These are phyloP conservation scores for Myxocyprinus asiaticus DNA, from an alignment of 2,113 vertebrate species.

Conservation along the genomic window DNA sequence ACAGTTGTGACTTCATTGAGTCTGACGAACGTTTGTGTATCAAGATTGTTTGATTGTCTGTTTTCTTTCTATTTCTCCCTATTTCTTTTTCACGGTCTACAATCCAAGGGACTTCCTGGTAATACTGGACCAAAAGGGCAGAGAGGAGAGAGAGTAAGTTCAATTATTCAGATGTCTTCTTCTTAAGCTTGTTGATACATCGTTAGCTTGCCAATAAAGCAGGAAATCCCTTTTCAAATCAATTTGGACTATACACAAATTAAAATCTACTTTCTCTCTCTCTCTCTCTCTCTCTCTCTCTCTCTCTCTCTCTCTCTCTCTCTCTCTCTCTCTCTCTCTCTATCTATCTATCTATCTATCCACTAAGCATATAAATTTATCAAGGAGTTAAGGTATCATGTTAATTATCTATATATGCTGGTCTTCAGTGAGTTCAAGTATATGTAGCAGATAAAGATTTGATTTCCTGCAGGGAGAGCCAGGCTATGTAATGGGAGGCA, in stretches of 20 bases:
- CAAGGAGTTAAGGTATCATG: background rate
- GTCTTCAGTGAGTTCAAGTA: background rate
- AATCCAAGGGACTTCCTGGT: conserved; percentile 78
- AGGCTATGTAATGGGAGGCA: conserved; percentile 81
- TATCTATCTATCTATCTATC: too few species aligned
- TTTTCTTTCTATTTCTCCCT: background rate
- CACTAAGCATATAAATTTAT: too few species aligned
- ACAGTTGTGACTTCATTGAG: background rate
- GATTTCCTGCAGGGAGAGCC: conserved; percentile 79
- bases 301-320: too few species aligned
- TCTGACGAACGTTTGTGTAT: background rate
- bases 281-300: too few species aligned
- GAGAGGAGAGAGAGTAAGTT: conserved; percentile 87
- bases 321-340: too few species aligned
- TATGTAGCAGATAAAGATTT: background rate
- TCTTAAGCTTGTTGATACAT: background rate
- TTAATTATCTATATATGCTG: background rate
- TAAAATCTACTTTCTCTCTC: too few species aligned
- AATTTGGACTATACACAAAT: too few species aligned
- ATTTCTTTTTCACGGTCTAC: background rate
- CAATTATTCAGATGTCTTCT: too few species aligned
- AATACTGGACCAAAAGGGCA: conserved; percentile 79
- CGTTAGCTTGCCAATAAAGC: too few species aligned
- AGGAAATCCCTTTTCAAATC: too few species aligned
- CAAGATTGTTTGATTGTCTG: background rate